Conservation (phyloP, 2,888 invertebrate genomes). For the Mantis religiosa region DNA sequence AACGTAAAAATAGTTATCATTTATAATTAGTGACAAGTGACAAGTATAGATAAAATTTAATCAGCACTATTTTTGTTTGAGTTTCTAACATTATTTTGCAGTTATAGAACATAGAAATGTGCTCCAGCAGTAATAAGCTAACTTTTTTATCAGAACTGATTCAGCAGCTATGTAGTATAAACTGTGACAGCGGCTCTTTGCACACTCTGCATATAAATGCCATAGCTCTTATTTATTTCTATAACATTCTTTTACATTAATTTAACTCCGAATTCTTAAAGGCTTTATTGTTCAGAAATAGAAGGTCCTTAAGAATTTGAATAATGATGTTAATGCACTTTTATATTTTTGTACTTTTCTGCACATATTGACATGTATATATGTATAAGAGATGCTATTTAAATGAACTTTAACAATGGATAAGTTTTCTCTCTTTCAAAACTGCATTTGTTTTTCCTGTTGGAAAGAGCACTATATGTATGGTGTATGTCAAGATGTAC, state of each 20-base stretch:
- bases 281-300: not conserved
- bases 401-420: not conserved
- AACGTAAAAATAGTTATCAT: no score
- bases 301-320: not conserved
- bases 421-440: constrained; percentile 3
- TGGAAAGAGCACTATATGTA: not conserved
- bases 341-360: constrained; percentile 30
- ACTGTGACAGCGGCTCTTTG: not conserved
- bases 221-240: not conserved
- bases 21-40: no score
- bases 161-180: not conserved
- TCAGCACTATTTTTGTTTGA: no score
- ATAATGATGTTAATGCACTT: constrained; percentile 21
- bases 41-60: no score
- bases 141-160: not conserved
- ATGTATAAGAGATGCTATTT: not conserved
- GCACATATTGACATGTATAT: constrained; percentile 25
- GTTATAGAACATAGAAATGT: no score
- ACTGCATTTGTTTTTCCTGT: not conserved
- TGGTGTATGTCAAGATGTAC: not conserved
- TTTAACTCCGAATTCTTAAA: not conserved
- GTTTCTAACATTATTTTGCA: no score
- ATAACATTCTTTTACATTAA: not conserved
- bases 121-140: no score
- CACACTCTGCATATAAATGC: not conserved